Percentiles rank a stretch among this genome's conserved stretches.
Evolutionary conservation across 1,140 invertebrate genomes (phyloP).

Genomic region (Diorhabda carinulata): DNA sequence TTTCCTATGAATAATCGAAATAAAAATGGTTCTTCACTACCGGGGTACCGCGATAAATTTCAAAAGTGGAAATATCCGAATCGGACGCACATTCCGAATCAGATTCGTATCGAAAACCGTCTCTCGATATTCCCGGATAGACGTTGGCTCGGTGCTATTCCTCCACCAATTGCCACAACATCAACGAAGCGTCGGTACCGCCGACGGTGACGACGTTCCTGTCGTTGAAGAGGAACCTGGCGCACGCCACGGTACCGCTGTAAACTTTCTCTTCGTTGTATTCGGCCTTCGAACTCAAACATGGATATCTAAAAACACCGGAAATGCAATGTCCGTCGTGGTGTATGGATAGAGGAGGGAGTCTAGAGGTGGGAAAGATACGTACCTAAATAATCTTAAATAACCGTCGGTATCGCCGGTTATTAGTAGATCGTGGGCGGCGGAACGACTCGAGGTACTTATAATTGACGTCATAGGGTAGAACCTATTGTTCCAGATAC

Average conservation of each 20-base stretch:
- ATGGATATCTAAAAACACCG: conserved; percentile 65
- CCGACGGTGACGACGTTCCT: conserved; percentile 82
- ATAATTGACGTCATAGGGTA: conserved; percentile 77
- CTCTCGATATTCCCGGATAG: conserved; percentile 18
- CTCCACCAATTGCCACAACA: conserved; percentile 87
- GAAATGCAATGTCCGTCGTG: no score
- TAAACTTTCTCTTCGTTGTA: conserved; percentile 87
- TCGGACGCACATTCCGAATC: conserved; percentile 37
- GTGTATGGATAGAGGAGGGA: no score
- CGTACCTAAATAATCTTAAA: conserved; percentile 76
- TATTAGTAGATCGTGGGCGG: conserved; percentile 77
- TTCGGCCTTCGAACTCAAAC: conserved; percentile 76
- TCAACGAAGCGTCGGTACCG: conserved; percentile 85
- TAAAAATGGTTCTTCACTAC: no score
- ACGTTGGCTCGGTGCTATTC: conserved; percentile 52
- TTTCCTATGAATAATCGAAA: no score
- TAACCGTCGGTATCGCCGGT: conserved; percentile 89
- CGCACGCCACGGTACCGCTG: conserved; percentile 77
- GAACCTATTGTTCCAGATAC: conserved; percentile 85
- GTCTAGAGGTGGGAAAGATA: background rate
- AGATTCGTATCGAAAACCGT: conserved; percentile 19
- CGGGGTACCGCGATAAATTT: conserved; percentile 21
- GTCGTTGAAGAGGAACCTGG: conserved; percentile 81
- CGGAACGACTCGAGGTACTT: conserved; percentile 74
- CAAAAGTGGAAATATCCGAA: conserved; percentile 36